Base-by-base conservation (phyloP, 2,888 invertebrate species). In the Adelphocoris suturalis region DNA sequence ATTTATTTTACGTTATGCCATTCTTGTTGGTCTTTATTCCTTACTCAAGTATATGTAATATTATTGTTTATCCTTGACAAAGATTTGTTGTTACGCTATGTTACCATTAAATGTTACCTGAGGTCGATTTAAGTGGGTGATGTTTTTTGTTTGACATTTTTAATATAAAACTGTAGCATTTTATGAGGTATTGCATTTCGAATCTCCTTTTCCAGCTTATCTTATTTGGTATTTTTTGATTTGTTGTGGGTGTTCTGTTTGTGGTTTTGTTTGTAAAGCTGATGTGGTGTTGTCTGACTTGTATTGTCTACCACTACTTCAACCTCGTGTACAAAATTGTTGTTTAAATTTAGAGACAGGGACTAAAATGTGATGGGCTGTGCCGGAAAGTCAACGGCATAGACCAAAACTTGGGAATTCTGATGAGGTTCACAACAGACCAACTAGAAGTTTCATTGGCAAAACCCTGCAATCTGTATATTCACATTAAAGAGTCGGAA, bases 91-190 rank as follows among this genome's bases (percentile, higher is more conserved):
- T 23, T 61, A n/a, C n/a, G n/a, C 23, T 68, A 68, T 68, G 68
- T 68, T 68, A 68, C 68, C 68, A 19, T 68, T 23, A 61, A 68
- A 12, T 68, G 68, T 68, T 68, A 68, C 68, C 68, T 12, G 27
- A 68, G 0, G 68, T 23, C 23, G 68, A 23, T 68, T 61, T 61
- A 0, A 2, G 12, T 68, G 57, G 37, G 27, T 68, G 11, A 23
- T 68, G 23, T 68, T 68, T 68, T 23, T 68, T 23, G 27, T 23
- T 68, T 68, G 68, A 68, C 19, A 23, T 68, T 68, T 23, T 68
- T 68, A 68, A 23, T 68, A 68, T 68, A 23, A 68, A 68, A 68
- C 23, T 68, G 12, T 68, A 68, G 68, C 19, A 11, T 68, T 68
- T 68, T 68, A 12, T 0, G 23, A 23, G 68, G 68, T 12, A 12